These are phyloP conservation scores for Brachyptera putata DNA, from an alignment of 2,888 invertebrate species.

Conservation along the genomic window DNA sequence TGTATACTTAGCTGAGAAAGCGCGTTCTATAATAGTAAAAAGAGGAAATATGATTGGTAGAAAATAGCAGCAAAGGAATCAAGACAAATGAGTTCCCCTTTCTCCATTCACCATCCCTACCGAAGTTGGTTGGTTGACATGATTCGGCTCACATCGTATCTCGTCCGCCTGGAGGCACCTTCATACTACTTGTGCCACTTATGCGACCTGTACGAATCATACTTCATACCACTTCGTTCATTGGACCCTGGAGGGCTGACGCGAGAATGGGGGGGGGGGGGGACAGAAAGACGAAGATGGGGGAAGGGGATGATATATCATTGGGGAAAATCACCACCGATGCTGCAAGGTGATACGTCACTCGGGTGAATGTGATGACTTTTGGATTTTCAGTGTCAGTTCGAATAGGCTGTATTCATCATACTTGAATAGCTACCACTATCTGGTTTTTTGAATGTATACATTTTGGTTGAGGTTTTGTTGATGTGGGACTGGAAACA, in stretches of 20 bases:
- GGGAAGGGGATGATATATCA: too few relatives aligned
- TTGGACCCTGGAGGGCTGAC: neutral
- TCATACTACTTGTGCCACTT: neutral
- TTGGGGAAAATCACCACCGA: too few relatives aligned
- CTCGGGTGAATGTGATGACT: too few relatives aligned
- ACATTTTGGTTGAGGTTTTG: too few relatives aligned
- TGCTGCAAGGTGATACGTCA: too few relatives aligned
- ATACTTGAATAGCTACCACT: too few relatives aligned
- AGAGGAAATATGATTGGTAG: conserved; percentile 23
- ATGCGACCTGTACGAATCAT: neutral
- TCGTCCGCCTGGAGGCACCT: too few relatives aligned
- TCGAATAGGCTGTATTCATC: too few relatives aligned
- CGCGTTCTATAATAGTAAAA: neutral
- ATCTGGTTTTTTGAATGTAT: too few relatives aligned
- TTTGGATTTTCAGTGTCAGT: too few relatives aligned
- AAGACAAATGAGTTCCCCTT: conserved; percentile 28
- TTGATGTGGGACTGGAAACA: too few relatives aligned
- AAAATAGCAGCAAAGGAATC: conserved; percentile 22
- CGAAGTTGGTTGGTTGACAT: conserved; percentile 22
- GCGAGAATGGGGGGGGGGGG: neutral
- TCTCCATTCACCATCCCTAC: too few relatives aligned
- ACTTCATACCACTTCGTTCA: neutral
- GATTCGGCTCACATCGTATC: conserved; percentile 12
- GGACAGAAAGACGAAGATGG: neutral
- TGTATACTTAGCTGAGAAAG: neutral